Conservation (phyloP, 2,888 invertebrate genomes). For the Chymomyza fuscimana region DNA sequence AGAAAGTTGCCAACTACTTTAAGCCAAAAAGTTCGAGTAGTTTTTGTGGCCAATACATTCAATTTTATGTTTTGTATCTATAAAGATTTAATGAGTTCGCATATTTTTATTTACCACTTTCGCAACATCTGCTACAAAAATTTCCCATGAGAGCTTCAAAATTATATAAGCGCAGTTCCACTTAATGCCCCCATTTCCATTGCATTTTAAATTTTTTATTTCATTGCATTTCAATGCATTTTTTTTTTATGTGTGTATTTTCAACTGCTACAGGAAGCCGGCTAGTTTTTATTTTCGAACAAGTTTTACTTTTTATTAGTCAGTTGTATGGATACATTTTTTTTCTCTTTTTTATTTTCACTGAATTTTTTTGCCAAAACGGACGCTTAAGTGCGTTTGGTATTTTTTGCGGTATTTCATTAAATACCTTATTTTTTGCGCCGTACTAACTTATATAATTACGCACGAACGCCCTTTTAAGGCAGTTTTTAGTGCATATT, state of each 20-base stretch:
- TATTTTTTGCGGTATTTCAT: not conserved
- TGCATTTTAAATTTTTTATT: constrained; percentile 39
- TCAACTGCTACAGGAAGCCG: constrained; percentile 36
- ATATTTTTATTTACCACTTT: constrained; percentile 4
- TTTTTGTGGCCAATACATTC: no score
- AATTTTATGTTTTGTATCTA: no score
- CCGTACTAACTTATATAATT: not conserved
- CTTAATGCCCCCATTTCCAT: constrained; percentile 57
- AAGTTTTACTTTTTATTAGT: constrained; percentile 29
- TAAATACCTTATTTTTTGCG: not conserved
- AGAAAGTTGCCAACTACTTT: no score
- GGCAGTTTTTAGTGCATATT: not conserved
- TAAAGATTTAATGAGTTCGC: not conserved
- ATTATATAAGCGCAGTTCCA: constrained; percentile 48
- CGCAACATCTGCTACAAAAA: constrained; percentile 18
- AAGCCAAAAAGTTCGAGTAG: no score
- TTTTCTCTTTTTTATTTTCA: not conserved
- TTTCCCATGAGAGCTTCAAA: constrained; percentile 3
- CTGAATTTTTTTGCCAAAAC: no score
- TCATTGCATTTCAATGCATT: constrained; percentile 29
- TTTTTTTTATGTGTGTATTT: not conserved
- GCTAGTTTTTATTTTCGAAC: constrained; percentile 16
- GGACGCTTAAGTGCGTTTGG: not conserved
- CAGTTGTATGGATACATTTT: not conserved
- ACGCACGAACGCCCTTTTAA: not conserved